These are phyloP conservation scores for Loris lydekkerianus DNA, from an alignment of 2,797 vertebrate species.

Conservation along the genomic window DNA sequence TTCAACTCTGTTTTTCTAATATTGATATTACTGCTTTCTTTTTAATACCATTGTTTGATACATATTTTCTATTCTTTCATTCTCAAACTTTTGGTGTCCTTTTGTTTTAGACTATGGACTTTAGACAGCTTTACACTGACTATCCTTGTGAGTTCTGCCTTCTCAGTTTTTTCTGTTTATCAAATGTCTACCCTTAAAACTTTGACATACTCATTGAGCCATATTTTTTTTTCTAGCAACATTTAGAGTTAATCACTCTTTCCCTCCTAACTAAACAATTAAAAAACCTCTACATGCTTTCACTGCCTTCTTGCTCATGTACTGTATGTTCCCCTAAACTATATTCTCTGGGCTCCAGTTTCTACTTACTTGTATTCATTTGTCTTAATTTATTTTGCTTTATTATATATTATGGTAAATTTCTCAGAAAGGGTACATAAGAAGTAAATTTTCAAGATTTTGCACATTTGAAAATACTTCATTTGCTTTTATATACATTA, in stretches of 20 bases:
- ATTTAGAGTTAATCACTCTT: background rate
- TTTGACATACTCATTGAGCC: background rate
- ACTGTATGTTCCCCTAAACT: background rate
- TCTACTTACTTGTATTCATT: background rate
- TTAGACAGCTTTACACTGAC: background rate
- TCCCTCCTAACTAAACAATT: background rate
- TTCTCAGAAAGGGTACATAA: slow-evolving; percentile 8
- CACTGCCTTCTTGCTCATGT: background rate
- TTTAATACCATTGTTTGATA: slow-evolving; percentile 6
- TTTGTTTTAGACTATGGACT: slow-evolving; percentile 37
- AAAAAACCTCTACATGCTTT: background rate
- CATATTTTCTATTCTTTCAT: slow-evolving; percentile 32
- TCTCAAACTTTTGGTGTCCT: slow-evolving; percentile 19
- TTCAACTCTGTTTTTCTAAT: slow-evolving; percentile 4
- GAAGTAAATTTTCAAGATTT: slow-evolving; percentile 41
- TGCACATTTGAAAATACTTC: slow-evolving; percentile 26
- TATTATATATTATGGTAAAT: background rate
- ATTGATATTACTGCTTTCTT: slow-evolving; percentile 16
- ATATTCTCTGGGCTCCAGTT: background rate
- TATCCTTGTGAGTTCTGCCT: background rate
- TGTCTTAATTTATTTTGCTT: slow-evolving; percentile 44
- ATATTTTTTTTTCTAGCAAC: background rate
- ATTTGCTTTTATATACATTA: background rate
- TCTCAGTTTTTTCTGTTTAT: slow-evolving; percentile 3
- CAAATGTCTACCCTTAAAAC: background rate